phyloP scores from a whole-genome alignment of 1,140 invertebrate species.

The Bombus sibiricus region DNA sequence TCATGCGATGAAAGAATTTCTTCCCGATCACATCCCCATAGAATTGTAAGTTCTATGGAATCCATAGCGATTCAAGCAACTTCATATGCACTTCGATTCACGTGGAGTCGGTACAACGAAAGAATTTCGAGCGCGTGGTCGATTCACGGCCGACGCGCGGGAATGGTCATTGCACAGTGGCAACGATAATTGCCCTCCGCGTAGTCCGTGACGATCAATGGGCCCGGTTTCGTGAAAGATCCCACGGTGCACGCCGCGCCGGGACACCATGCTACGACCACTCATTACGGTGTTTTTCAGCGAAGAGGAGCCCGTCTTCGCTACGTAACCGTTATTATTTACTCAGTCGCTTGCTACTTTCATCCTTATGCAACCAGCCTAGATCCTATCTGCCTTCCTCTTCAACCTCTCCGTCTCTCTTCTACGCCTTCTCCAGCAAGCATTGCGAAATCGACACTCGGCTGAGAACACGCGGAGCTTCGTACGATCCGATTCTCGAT shows the following conservation, averaged over 20 bases:
- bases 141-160: conserved; percentile 13
- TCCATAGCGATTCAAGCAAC: background rate
- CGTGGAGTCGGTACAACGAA: background rate
- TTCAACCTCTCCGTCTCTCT: conserved; percentile 47
- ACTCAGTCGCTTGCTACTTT: conserved; percentile 80
- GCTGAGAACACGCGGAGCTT: conserved; percentile 51
- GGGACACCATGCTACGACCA: conserved; percentile 42
- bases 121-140: conserved; percentile 1
- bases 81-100: background rate
- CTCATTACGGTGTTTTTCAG: conserved; percentile 74
- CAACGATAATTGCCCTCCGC: conserved; percentile 46
- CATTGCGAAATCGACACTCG: conserved; percentile 68
- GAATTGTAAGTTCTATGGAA: background rate
- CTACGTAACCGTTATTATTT: conserved; percentile 82
- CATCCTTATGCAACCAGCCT: conserved; percentile 80
- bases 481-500: conserved; percentile 45
- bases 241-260: conserved; percentile 62
- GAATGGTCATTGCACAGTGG: conserved; percentile 56
- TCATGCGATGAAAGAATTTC: too few relatives aligned
- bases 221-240: conserved; percentile 56
- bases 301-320: conserved; percentile 46
- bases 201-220: conserved; percentile 66
- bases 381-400: conserved; percentile 75
- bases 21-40: too few relatives aligned
- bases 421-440: background rate